Percentiles rank a stretch among this genome's conserved stretches.
Evolutionary conservation across 2,797 vertebrate species (phyloP).

Genomic region (Lacerta agilis): DNA sequence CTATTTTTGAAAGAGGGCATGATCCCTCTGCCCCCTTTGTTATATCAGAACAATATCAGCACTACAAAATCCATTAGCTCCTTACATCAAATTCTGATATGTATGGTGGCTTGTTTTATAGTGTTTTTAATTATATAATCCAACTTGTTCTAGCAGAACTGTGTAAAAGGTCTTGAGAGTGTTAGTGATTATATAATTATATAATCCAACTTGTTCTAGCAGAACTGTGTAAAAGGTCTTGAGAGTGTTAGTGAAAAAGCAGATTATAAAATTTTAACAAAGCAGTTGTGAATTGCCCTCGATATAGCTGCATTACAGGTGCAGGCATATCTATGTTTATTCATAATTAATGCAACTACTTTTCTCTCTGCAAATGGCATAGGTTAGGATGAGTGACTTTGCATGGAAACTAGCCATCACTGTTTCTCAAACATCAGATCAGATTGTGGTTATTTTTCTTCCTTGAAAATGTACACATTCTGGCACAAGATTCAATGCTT

Average conservation of each 20-base stretch:
- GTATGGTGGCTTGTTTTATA: neutral
- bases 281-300: neutral
- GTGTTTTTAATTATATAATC: neutral
- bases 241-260: neutral
- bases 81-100: neutral
- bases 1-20: neutral
- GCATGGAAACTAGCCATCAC: slow-evolving; percentile 38
- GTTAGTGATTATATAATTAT: neutral
- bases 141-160: neutral
- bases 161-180: neutral
- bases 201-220: neutral
- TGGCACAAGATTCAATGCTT: slow-evolving; percentile 53
- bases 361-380: rapidly evolving
- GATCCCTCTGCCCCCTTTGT: neutral
- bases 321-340: neutral
- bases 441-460: slow-evolving; percentile 47
- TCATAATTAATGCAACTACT: rapidly evolving
- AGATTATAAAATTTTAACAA: neutral
- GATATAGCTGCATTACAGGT: neutral
- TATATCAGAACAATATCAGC: neutral
- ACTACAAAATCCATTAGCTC: neutral
- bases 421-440: slow-evolving; percentile 41
- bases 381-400: slow-evolving; percentile 30
- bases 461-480: slow-evolving; percentile 64
- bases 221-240: neutral